Conservation (phyloP, 2,113 vertebrate species). For the Melanerpes formicivorus region DNA sequence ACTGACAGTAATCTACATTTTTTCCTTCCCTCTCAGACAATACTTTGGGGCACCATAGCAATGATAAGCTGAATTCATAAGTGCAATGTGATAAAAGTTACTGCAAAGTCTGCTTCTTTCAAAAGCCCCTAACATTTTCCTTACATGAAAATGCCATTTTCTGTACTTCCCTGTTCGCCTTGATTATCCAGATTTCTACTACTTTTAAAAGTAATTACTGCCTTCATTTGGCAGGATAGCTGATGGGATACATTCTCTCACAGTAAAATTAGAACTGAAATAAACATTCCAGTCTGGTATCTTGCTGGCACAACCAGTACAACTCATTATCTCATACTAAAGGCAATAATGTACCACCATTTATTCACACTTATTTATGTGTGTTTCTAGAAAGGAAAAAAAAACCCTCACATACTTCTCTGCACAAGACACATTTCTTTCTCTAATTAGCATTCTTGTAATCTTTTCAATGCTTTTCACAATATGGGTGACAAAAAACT, state of each 20-base stretch:
- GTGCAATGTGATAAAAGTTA: not conserved
- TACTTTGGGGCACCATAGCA: rapidly evolving
- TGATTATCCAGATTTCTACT: not conserved
- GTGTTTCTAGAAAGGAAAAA: not conserved
- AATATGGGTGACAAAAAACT: not conserved
- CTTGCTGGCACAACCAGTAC: not conserved
- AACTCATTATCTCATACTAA: not conserved
- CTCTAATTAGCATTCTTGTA: not conserved
- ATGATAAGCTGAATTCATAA: not conserved
- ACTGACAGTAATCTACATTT: not conserved
- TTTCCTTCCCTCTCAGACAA: not conserved
- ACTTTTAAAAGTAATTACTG: not conserved
- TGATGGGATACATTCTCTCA: not conserved
- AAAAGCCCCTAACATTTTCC: not conserved
- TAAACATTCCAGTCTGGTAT: not conserved
- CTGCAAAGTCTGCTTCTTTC: not conserved
- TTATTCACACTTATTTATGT: not conserved
- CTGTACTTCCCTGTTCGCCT: not conserved
- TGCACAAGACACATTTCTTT: not conserved
- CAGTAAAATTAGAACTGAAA: not conserved
- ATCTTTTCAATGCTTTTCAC: not conserved
- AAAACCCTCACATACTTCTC: not conserved
- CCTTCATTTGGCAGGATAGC: not conserved
- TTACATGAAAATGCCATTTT: not conserved
- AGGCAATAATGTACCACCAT: not conserved